Evolutionary conservation across 2,888 invertebrate genomes (phyloP).

Genomic region (Scaptomyza polygonia): DNA sequence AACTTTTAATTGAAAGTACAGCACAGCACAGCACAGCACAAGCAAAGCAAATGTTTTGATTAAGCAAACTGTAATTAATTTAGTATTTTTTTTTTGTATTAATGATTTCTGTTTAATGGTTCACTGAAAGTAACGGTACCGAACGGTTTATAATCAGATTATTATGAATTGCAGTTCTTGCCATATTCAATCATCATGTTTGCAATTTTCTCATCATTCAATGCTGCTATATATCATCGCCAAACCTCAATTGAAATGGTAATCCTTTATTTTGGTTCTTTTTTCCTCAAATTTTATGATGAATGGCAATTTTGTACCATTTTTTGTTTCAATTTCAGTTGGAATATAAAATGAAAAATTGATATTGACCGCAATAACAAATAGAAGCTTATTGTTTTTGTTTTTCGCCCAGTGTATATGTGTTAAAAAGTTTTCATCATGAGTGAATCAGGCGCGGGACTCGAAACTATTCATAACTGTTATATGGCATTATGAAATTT

Average conservation of each 20-base stretch:
- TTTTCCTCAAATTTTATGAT: conserved; percentile 4
- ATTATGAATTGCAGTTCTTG: too few species aligned
- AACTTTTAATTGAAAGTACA: neutral
- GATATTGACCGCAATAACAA: conserved; percentile 5
- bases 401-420: conserved; percentile 2
- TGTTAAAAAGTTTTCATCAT: conserved; percentile 11
- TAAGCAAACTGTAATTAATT: neutral
- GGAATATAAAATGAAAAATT: too few species aligned
- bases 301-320: conserved; percentile 7
- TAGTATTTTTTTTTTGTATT: neutral
- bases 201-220: neutral
- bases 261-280: conserved; percentile 12
- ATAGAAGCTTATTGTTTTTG: neutral
- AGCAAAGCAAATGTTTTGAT: conserved; percentile 1
- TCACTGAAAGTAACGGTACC: neutral
- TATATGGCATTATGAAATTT: conserved; percentile 18
- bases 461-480: conserved; percentile 34
- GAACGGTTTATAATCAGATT: too few species aligned
- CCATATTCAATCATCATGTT: neutral
- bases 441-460: conserved; percentile 18
- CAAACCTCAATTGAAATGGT: conserved; percentile 8
- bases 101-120: neutral
- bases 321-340: neutral
- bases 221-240: neutral
- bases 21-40: too few species aligned